Base-by-base conservation (phyloP, 2,888 invertebrate genomes). In the Teinopalpus imperialis region DNA sequence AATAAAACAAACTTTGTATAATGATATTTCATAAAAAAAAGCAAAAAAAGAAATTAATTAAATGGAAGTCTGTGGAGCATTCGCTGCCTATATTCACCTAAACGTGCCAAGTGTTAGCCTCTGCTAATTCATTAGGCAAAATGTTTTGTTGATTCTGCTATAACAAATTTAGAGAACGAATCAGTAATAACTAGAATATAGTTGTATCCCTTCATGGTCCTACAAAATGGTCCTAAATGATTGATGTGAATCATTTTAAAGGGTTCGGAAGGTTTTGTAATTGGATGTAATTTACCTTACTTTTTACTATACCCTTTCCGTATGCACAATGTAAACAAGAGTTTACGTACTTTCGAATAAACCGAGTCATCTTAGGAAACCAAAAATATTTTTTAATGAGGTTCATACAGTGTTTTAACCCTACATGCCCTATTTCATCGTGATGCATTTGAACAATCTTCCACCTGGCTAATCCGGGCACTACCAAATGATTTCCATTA, bases 321-420 rank as follows among this genome's bases (percentile, higher is more conserved):
- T 61, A 71, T 3, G 57, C 63, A 40, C 67, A 71, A 6, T 57
- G 35, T 1, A 69, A n/a, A 41, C 66, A 68, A 0, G 52, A 8
- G 0, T 7, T 37, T 2, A 66, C 57, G 32, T 69, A 66, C 35
- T 65, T 65, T 2, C 27, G 43, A n/a, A 53, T 51, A 27, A 53
- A 49, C 1, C 51, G 35, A 7, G 42, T 42, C 50, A 53, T 51
- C 30, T 14, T 63, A 3, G 16, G 16, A 16, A 16, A 16, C 16
- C 16, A 16, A 16, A 3, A 16, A 4, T 16, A n/a, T 16, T 2
- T 3, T 4, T 16, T 16, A 16, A 69, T 61, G 4, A 64, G 8
- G 2, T 57, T 52, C 2, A 3, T 4, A 16, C 16, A 16, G 2
- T 4, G 16, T 4, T 16, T 16, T 3, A 16, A 4, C 2, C 16